phyloP scores from a whole-genome alignment of 1,140 invertebrate species.

The Mycetomoellerius zeteki region DNA sequence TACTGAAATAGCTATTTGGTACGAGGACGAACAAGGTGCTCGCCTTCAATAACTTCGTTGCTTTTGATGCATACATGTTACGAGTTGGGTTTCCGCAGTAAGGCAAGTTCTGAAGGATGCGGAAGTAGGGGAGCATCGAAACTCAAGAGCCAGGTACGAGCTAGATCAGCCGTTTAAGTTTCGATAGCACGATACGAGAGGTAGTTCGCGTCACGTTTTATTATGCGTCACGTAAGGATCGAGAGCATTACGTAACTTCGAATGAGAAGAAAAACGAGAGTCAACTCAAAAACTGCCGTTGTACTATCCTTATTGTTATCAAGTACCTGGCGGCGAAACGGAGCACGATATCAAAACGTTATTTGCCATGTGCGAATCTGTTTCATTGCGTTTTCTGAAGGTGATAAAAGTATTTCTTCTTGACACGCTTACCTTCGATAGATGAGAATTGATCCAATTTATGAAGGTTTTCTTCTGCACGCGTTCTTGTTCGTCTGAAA shows the following conservation, averaged over 20 bases:
- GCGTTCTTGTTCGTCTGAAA: conserved; percentile 99
- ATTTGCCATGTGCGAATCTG: neutral
- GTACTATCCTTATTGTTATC: conserved; percentile 42
- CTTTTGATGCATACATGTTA: conserved; percentile 56
- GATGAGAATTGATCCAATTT: conserved; percentile 99
- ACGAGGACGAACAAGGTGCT: neutral
- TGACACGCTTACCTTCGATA: conserved; percentile 92
- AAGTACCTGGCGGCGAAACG: neutral
- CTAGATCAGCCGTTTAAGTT: conserved; percentile 54
- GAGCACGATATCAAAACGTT: neutral
- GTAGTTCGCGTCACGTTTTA: conserved; percentile 41
- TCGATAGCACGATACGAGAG: conserved; percentile 20
- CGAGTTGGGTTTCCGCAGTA: conserved; percentile 50
- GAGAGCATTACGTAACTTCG: conserved; percentile 30
- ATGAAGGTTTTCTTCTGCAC: conserved; percentile 99
- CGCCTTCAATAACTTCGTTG: conserved; percentile 33
- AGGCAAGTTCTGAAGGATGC: conserved; percentile 82
- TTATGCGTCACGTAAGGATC: conserved; percentile 42
- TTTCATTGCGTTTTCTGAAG: neutral
- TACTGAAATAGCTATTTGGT: neutral
- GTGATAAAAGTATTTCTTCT: neutral
- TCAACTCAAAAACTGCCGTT: neutral
- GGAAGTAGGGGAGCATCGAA: conserved; percentile 74
- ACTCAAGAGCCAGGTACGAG: conserved; percentile 79
- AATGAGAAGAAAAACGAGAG: conserved; percentile 4